Base-by-base conservation (phyloP, 1,140 invertebrate genomes). In the Frieseomelitta varia region DNA sequence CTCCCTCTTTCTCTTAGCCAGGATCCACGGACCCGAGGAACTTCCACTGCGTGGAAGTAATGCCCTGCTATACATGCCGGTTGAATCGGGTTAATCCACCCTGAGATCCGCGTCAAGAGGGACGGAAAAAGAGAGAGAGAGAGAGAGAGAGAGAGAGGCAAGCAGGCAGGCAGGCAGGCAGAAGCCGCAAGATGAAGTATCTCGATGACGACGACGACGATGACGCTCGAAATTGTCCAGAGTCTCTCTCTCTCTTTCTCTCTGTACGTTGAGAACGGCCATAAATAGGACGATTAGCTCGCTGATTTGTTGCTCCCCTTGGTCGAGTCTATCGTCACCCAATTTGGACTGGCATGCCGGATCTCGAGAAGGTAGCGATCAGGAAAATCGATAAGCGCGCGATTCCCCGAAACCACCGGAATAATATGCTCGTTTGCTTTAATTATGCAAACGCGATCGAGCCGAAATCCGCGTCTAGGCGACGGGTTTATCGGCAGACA, bases 231-330 rank as follows among this genome's bases (percentile, higher is more conserved):
- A 55, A 53, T 84, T 75, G 78, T 80, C 81, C 75, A 79, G 39
- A 47, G 80, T 83, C 58, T 30, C 30, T 30, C 30, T 30, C 30
- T 30, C 30, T 30, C 30, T 30, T 2, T 56, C 55, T 76, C 34
- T 14, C 34, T 76, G 24, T 61, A 61, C 19, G 58, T 61, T 24
- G 58, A 61, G 47, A 51, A 19, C 58, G 24, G 14, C 73, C 75
- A 83, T 90, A 90, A 90, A 90, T 89, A 90, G 86, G 85, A 84
- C 84, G 86, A 87, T 88, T 90, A 88, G 81, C 79, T 79, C 11
- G 79, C 53, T 87, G 86, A 90, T 90, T 91, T 90, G 90, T 84
- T 79, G 82, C 55, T 71, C 24, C 58, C 65, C 71, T 34, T 67
- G 73, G n/a, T 4, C 27, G 30, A 27, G 74, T 85, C 76, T 77